phyloP scores from a whole-genome alignment of 92 coral and sea anemone species.

The Porites divaricata region DNA sequence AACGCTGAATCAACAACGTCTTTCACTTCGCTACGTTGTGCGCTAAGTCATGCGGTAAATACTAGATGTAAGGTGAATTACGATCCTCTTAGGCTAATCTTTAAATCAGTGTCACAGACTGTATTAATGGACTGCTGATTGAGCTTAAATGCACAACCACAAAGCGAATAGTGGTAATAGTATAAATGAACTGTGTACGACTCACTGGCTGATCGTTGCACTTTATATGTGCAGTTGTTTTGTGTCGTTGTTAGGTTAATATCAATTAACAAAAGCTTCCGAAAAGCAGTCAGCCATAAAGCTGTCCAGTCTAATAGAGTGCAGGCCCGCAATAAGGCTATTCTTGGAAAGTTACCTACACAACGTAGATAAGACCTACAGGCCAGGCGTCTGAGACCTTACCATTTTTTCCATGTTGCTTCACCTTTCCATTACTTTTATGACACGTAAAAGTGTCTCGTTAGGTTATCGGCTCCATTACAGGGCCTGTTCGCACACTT shows the following conservation, averaged over 20 bases:
- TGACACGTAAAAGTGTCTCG: constrained; percentile 11
- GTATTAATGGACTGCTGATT: neutral
- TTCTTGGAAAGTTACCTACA: neutral
- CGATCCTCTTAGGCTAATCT: neutral
- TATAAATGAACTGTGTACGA: too few relatives aligned
- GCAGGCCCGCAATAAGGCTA: neutral
- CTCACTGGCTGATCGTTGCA: neutral
- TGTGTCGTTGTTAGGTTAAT: neutral
- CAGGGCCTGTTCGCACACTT: neutral
- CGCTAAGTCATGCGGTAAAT: neutral
- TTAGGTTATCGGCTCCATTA: neutral
- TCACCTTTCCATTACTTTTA: neutral
- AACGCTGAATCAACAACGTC: neutral
- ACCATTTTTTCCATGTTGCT: neutral
- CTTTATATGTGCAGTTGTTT: neutral
- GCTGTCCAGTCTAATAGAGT: neutral
- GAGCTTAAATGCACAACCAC: constrained; percentile 8
- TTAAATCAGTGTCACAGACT: neutral
- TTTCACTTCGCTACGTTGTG: neutral
- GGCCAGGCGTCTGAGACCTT: neutral
- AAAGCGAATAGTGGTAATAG: neutral
- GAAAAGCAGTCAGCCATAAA: constrained; percentile 25
- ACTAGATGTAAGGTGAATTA: neutral
- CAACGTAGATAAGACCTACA: neutral
- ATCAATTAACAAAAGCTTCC: neutral